phyloP scores from a whole-genome alignment of 2,888 invertebrate species.

The Eurois occulta region DNA sequence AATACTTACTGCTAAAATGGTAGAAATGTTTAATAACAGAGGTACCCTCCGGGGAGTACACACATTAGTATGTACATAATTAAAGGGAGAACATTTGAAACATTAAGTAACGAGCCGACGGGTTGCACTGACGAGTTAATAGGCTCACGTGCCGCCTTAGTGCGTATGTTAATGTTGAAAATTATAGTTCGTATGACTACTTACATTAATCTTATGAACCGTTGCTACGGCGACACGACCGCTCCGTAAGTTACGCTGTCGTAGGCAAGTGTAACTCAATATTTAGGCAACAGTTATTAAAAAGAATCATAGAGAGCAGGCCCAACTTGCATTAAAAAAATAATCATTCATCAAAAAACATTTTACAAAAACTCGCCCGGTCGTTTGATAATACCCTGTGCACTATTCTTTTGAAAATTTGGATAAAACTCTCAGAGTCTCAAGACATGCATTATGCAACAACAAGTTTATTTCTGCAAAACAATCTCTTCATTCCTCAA shows the following conservation, averaged over 20 bases:
- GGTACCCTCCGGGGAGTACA: constrained; percentile 18
- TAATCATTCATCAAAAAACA: not conserved
- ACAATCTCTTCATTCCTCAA: not conserved
- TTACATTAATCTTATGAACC: not conserved
- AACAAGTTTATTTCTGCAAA: constrained; percentile 21
- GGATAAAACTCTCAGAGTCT: constrained; percentile 6
- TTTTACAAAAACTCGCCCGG: not conserved
- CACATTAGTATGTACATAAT: constrained; percentile 18
- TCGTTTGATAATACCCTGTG: constrained; percentile 5
- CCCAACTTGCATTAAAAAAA: too few relatives aligned
- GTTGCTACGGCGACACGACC: not conserved
- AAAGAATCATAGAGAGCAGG: not conserved
- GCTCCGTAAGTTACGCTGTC: not conserved
- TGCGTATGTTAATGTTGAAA: constrained; percentile 5
- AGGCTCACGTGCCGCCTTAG: not conserved
- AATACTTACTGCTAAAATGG: not conserved
- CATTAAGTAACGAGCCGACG: not conserved
- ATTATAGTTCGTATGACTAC: constrained; percentile 9
- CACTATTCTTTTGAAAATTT: constrained; percentile 5
- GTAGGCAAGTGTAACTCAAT: not conserved
- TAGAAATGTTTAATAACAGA: constrained; percentile 13
- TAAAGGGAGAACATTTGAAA: constrained; percentile 34
- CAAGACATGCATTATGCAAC: constrained; percentile 14
- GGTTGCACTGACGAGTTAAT: not conserved
- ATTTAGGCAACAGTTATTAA: not conserved